Base-by-base conservation (phyloP, 2,888 invertebrate genomes). In the Cryptocephalus primarius region DNA sequence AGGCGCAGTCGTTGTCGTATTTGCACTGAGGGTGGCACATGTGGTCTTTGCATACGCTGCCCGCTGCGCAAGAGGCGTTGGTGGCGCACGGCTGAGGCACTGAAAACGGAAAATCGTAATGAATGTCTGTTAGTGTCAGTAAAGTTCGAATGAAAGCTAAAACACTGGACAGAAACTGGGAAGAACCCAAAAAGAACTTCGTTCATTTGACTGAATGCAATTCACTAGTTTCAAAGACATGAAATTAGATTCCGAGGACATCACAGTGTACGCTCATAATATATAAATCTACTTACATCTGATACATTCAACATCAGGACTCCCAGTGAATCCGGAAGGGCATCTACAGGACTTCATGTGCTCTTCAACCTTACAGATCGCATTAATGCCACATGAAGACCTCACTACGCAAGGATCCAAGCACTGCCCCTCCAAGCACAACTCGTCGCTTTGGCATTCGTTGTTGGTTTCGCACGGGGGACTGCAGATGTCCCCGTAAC, bases 251-350 rank as follows among this genome's bases (percentile, higher is more conserved):
- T 40, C 8, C 31, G n/a, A 22, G 6, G 34, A 32, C 10, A 34
- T 10, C 33, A 42, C 9, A 39, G n/a, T n/a, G n/a, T n/a, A n/a
- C n/a, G 4, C 13, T 38, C 11, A 38, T 12, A 38, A 8, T n/a
- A n/a, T n/a, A 8, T 1, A 41, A n/a, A 34, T 12, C 43, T 43
- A 50, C 81, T 75, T 72, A 85, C 85, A 75, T 76, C 91, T 77
- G 4, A 90, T 85, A 67, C 91, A 91, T 73, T 91, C 91, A 33
- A 84, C 75, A 52, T 83, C 81, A 45, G 85, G 80, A 65, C 88
- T 85, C 50, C 92, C 92, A 32, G 90, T 90, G 65, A 91, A 92
- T 43, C 85, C 88, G 32, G 79, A 75, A 3, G 90, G 89, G 63
- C 93, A 93, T 55, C 78, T 79, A 65, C 93, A 93, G 61, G 83